Base-by-base conservation (phyloP, 2,888 invertebrate species). In the Serripes groenlandicus region DNA sequence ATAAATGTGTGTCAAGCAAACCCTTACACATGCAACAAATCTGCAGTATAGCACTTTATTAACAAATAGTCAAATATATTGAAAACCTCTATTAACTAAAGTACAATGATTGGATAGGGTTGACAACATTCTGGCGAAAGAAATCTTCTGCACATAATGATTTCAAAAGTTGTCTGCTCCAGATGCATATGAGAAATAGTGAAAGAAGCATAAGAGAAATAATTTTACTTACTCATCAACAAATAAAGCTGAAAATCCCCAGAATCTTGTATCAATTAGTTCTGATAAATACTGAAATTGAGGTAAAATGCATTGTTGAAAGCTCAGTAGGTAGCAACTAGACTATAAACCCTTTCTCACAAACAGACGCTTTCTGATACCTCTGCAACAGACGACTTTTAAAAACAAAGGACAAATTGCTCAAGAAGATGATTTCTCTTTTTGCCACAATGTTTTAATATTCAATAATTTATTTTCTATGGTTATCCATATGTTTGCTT, bases 201-300 rank as follows among this genome's bases (percentile, higher is more conserved):
- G 42, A 18, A 42, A 42, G 9, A 42, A 58, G n/a, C 7, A n/a
- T 58, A 3, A 3, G 1, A 28, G 58, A 26, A 1, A 58, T 26
- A 37, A 49, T 9, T 69, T 1, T 70, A 94, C 97, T 96, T 96
- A 98, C 97, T 97, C 97, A 95, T 99, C 98, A 73, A 99, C 96
- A 95, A 99, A 97, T 0, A 99, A 95, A 18, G 98, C 98, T 15
- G 99, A 98, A 54, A 98, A 97, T 18, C 99, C 99, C 99, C 99
- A 99, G 93, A 97, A 97, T 88, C 99, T 96, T 60, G 96, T 96
- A 89, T 97, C 97, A 37, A 97, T 96, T 71, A 99, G 95, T 89
- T 98, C 97, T 89, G 96, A 95, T 11, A 99, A 95, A 93, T 96
- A 99, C 91, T 96, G 88, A 26, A 26, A 60, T 4, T 15, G 3